These are phyloP conservation scores for Stramonita haemastoma DNA, from an alignment of 2,888 invertebrate genomes.

Conservation along the genomic window DNA sequence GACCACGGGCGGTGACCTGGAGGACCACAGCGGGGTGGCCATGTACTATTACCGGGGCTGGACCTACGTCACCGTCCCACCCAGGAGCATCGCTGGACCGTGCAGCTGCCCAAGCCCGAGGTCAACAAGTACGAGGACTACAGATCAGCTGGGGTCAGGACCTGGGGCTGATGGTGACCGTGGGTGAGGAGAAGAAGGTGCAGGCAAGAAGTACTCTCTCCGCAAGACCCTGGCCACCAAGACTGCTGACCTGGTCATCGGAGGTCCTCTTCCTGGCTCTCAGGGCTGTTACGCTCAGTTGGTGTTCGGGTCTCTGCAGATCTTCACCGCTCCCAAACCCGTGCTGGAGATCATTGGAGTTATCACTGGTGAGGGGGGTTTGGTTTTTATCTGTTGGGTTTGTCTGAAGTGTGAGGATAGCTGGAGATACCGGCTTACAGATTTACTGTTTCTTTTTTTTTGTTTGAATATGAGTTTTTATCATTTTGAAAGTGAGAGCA, in stretches of 20 bases:
- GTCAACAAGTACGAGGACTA: slow-evolving; percentile 42
- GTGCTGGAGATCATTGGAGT: slow-evolving; percentile 48
- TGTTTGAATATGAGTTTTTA: no score
- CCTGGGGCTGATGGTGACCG: slow-evolving; percentile 35
- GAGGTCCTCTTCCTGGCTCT: slow-evolving; percentile 28
- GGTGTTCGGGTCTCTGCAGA: slow-evolving; percentile 50
- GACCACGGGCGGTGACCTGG: slow-evolving; percentile 45
- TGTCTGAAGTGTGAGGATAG: no score
- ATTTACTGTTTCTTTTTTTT: no score
- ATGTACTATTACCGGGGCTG: slow-evolving; percentile 48
- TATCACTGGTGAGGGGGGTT: slow-evolving; percentile 46
- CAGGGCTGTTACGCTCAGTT: slow-evolving; percentile 44
- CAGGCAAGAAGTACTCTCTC: slow-evolving; percentile 19
- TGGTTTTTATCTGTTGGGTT: no score
- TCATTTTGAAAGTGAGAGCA: no score
- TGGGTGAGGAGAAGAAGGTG: slow-evolving; percentile 23
- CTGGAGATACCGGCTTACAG: no score
- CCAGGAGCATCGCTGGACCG: slow-evolving; percentile 47
- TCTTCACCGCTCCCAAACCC: slow-evolving; percentile 48
- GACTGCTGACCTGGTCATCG: slow-evolving; percentile 16
- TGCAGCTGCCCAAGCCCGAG: slow-evolving; percentile 40
- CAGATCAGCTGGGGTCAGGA: slow-evolving; percentile 41
- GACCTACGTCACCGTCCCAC: slow-evolving; percentile 49
- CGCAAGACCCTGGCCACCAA: slow-evolving; percentile 30
- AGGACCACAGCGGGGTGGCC: slow-evolving; percentile 46